Percentiles rank a stretch among this genome's conserved stretches.
Evolutionary conservation across 2,797 vertebrate genomes (phyloP).

Genomic region (Enteromius trimaculatus): DNA sequence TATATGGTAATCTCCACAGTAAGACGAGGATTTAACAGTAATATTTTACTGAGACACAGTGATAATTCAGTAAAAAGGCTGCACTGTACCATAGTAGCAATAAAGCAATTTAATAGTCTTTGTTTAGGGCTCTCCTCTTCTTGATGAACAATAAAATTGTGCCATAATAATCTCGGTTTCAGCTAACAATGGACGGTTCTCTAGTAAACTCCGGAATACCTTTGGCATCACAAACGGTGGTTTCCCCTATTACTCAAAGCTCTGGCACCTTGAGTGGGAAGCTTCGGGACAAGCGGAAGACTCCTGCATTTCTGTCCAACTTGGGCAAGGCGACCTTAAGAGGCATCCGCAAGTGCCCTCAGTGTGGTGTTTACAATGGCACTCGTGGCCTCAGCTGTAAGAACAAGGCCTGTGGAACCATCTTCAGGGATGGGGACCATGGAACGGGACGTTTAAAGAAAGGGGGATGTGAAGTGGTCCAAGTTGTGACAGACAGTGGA

Average conservation of each 20-base stretch:
- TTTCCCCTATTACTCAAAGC: slow-evolving; percentile 30
- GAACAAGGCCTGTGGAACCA: slow-evolving; percentile 89
- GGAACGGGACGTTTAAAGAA: slow-evolving; percentile 71
- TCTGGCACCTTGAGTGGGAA: slow-evolving; percentile 56
- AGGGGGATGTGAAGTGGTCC: slow-evolving; percentile 79
- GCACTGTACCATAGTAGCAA: too few relatives aligned
- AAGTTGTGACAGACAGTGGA: slow-evolving; percentile 79
- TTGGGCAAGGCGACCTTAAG: slow-evolving; percentile 90
- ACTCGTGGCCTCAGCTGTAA: slow-evolving; percentile 94
- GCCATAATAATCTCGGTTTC: not conserved
- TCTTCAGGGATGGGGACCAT: slow-evolving; percentile 77
- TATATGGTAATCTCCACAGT: not conserved
- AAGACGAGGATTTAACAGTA: not conserved
- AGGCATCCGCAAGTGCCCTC: slow-evolving; percentile 89
- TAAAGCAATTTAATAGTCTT: not conserved
- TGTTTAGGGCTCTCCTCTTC: not conserved
- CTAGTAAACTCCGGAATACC: slow-evolving; percentile 67
- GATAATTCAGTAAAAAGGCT: not conserved
- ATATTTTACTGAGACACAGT: not conserved
- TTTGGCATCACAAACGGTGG: slow-evolving; percentile 47
- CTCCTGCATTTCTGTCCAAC: slow-evolving; percentile 86
- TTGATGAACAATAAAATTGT: not conserved
- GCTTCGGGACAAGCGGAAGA: slow-evolving; percentile 73
- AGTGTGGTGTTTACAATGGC: slow-evolving; percentile 92
- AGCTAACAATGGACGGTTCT: slow-evolving; percentile 37